phyloP scores from a whole-genome alignment of 2,113 vertebrate genomes.

The Tyto alba region DNA sequence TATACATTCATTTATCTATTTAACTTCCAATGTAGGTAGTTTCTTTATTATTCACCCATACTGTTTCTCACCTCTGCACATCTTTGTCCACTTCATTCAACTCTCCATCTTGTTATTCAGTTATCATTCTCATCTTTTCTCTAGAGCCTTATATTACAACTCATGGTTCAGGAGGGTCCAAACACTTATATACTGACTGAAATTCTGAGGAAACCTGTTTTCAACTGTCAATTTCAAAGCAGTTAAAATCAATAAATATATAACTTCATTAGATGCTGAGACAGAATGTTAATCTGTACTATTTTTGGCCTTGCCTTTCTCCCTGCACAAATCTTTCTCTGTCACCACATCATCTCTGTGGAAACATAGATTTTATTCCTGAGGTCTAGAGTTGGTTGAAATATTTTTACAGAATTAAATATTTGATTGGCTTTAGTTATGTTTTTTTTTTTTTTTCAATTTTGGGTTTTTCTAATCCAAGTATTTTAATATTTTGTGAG shows the following conservation, averaged over 20 bases:
- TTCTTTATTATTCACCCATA: not conserved
- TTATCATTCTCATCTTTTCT: not conserved
- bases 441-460: not conserved
- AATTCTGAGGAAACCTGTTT: not conserved
- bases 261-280: not conserved
- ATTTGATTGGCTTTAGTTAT: not conserved
- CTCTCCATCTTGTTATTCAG: not conserved
- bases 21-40: not conserved
- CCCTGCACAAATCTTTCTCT: not conserved
- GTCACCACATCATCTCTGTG: not conserved
- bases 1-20: not conserved
- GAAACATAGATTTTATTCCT: not conserved
- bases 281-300: not conserved
- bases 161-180: not conserved
- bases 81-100: not conserved
- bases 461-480: not conserved
- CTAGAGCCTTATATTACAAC: too few species aligned
- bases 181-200: too few species aligned
- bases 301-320: not conserved
- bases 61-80: not conserved
- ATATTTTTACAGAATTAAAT: not conserved
- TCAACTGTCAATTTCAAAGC: not conserved
- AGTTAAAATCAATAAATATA: not conserved
- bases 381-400: not conserved
- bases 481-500: not conserved